Evolutionary conservation across 2,113 vertebrate species (phyloP).

Genomic region (Saguinus midas): DNA sequence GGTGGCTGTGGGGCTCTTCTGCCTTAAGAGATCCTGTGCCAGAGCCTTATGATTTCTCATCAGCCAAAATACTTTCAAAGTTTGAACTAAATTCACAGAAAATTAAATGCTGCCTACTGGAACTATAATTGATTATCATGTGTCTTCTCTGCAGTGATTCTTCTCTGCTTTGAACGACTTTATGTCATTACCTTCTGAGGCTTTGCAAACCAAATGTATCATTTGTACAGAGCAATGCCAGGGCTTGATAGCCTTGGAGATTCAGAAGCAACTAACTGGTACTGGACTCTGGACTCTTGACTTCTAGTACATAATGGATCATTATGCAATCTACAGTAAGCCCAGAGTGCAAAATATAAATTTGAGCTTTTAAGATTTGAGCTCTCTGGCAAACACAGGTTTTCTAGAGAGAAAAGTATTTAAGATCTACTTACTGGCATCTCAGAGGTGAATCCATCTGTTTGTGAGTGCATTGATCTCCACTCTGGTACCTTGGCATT

Average conservation of each 20-base stretch:
- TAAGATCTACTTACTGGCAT: constrained; percentile 31
- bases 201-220: constrained; percentile 43
- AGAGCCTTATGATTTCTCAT: background rate
- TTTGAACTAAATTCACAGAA: background rate
- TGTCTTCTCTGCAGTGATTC: background rate
- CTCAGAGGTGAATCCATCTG: constrained; percentile 36
- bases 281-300: constrained; percentile 36
- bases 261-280: constrained; percentile 52
- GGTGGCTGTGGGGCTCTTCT: background rate
- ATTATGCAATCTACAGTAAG: constrained; percentile 14
- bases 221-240: constrained; percentile 48
- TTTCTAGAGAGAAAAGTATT: constrained; percentile 56
- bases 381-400: constrained; percentile 38
- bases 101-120: background rate
- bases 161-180: background rate
- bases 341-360: constrained; percentile 33
- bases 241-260: background rate
- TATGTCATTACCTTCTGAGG: background rate
- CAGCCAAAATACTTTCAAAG: constrained; percentile 14
- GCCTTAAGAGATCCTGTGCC: background rate
- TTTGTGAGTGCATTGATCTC: constrained; percentile 39
- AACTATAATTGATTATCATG: background rate
- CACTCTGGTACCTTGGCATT: constrained; percentile 1
- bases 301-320: constrained; percentile 43
- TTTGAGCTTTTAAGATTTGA: background rate